These are phyloP conservation scores for Pissodes strobi DNA, from an alignment of 1,140 invertebrate species.

Conservation along the genomic window DNA sequence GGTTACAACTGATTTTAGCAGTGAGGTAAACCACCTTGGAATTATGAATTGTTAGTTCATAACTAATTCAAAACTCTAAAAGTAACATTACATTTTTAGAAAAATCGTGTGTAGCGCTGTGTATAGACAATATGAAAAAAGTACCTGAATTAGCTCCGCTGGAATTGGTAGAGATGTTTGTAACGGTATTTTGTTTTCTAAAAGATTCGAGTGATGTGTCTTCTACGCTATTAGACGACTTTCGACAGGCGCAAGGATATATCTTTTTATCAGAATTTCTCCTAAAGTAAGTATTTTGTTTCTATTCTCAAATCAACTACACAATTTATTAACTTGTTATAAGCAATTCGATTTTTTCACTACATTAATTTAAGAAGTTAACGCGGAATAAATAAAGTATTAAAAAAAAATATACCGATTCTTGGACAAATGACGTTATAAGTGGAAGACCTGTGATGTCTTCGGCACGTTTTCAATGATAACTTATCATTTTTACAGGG, in stretches of 20 bases:
- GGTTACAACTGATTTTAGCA: too few species aligned
- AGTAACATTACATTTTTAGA: conserved; percentile 72
- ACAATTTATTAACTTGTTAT: too few species aligned
- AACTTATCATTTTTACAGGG: too few species aligned
- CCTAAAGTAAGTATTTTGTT: conserved; percentile 74
- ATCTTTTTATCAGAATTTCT: conserved; percentile 93
- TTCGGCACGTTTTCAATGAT: too few species aligned
- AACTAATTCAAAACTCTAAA: not conserved
- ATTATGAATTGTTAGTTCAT: too few species aligned
- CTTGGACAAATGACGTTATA: too few species aligned
- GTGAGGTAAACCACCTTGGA: not conserved
- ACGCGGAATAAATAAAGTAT: too few species aligned
- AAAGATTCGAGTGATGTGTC: conserved; percentile 98
- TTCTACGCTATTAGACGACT: conserved; percentile 93
- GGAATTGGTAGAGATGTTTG: conserved; percentile 98
- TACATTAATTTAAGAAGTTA: too few species aligned
- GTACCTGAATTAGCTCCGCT: conserved; percentile 89
- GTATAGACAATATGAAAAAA: conserved; percentile 96
- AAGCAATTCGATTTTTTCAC: too few species aligned
- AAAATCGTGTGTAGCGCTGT: conserved; percentile 92
- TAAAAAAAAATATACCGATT: too few species aligned
- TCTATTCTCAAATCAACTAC: too few species aligned
- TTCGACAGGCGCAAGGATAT: conserved; percentile 92
- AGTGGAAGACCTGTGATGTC: too few species aligned
- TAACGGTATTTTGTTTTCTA: conserved; percentile 96